Base-by-base conservation (phyloP, 2,888 invertebrate genomes). In the Drosophila birchii region DNA sequence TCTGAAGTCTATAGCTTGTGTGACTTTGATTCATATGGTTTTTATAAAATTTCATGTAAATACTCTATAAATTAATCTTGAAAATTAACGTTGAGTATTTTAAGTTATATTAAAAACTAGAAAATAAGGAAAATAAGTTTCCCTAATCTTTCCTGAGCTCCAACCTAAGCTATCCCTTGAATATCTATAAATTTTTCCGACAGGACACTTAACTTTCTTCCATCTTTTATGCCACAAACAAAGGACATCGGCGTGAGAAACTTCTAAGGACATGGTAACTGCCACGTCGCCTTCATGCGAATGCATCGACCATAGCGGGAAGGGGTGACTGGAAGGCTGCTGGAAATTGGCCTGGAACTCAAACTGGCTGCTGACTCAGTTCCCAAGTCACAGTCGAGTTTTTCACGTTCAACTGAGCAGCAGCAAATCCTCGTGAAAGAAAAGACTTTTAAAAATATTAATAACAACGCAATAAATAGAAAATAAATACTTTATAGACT, bases 291-390 rank as follows among this genome's bases (percentile, higher is more conserved):
- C 39, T 18, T 60, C 36, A 36, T 23, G 2, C 51, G 8, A 18
- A 60, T 16, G 60, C 36, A 66, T 34, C 61, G 62, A 63, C 44
- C 29, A 36, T 12, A 23, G 39, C 29, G 63, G 68, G 41, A 60
- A 41, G 9, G 20, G n/a, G 60, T 9, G 41, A 23, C 18, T 81
- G 81, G 81, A 81, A 81, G 16, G 16, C 26, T 23, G 14, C 29
- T 81, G 80, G 81, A 81, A 79, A 23, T 36, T 54, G 20, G 58
- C 1, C 71, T 81, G 85, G 82, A 82, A 84, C n/a, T 9, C 32
- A 11, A 36, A 26, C 32, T 23, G 12, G 44, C 34, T 60, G 70
- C 51, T 75, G 67, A 78, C 62, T 82, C 78, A 79, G 59, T 79
- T 53, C 61, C 16, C 53, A 36, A 39, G 73, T 20, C 57, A 53